Conservation (phyloP, 2,113 vertebrate genomes). For the Psettodes erumei region DNA sequence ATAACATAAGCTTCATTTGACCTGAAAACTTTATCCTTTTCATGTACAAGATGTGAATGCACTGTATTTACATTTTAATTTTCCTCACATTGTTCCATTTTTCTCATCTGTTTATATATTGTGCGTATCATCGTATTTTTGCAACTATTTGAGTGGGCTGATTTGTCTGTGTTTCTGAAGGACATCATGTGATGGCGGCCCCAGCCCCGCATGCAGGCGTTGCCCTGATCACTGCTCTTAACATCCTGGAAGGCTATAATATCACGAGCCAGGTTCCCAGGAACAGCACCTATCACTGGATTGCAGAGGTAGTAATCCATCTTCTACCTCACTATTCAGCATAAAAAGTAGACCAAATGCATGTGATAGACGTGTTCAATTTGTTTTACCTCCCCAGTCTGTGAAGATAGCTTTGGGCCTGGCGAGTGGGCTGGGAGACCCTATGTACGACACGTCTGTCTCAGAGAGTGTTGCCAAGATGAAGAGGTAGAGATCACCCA, state of each 20-base stretch:
- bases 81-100: background rate
- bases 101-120: background rate
- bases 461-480: slow-evolving; percentile 86
- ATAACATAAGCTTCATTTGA: background rate
- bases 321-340: background rate
- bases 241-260: slow-evolving; percentile 96
- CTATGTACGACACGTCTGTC: slow-evolving; percentile 86
- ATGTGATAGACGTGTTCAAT: background rate
- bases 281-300: slow-evolving; percentile 89
- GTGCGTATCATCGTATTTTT: background rate
- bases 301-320: slow-evolving; percentile 88
- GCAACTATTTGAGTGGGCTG: background rate
- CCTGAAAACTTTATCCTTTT: too few species aligned
- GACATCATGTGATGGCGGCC: slow-evolving; percentile 90
- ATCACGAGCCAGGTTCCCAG: slow-evolving; percentile 86
- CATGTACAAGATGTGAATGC: too few species aligned
- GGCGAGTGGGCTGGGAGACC: slow-evolving; percentile 91
- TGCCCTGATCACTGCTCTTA: slow-evolving; percentile 92
- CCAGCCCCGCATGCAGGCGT: slow-evolving; percentile 92
- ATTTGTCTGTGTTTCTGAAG: slow-evolving; percentile 73
- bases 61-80: background rate
- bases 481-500: slow-evolving; percentile 85
- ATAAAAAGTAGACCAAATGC: background rate
- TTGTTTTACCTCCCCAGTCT: slow-evolving; percentile 78
- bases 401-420: slow-evolving; percentile 92